Evolutionary conservation across 2,888 invertebrate species (phyloP).

Genomic region (Epistrophe eligans): DNA sequence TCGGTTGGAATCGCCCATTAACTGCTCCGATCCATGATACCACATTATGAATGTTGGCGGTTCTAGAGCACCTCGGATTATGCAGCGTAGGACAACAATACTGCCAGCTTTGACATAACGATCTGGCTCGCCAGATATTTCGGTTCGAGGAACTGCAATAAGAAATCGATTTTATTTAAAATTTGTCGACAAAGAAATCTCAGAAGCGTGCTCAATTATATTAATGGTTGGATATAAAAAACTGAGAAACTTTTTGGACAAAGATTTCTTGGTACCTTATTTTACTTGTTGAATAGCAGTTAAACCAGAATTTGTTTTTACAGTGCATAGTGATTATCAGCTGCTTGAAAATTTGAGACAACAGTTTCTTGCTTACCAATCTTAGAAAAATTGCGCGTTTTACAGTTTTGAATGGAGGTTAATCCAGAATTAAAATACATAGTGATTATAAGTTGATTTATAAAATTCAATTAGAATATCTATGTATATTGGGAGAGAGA

Average conservation of each 20-base stretch:
- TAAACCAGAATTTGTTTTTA: too few species aligned
- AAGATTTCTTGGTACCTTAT: neutral
- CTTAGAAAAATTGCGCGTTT: too few species aligned
- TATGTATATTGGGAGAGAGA: too few species aligned
- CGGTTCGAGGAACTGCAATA: slow-evolving; percentile 93
- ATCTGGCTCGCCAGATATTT: slow-evolving; percentile 94
- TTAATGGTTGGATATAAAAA: neutral
- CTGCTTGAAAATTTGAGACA: too few species aligned
- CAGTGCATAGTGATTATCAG: too few species aligned
- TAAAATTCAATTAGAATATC: too few species aligned
- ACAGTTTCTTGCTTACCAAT: too few species aligned
- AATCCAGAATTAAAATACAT: too few species aligned
- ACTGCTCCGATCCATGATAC: slow-evolving; percentile 88
- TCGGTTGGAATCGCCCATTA: slow-evolving; percentile 83
- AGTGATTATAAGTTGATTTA: too few species aligned
- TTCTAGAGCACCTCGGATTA: slow-evolving; percentile 95
- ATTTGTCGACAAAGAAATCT: neutral
- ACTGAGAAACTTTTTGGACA: neutral
- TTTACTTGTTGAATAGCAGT: too few species aligned
- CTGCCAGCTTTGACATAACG: slow-evolving; percentile 96
- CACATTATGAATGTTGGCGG: slow-evolving; percentile 97
- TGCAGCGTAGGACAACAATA: slow-evolving; percentile 93
- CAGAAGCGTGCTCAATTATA: neutral
- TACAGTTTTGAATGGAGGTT: too few species aligned
- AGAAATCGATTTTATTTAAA: neutral